Evolutionary conservation across 2,888 invertebrate genomes (phyloP).

Genomic region (Synergus gifuensis): DNA sequence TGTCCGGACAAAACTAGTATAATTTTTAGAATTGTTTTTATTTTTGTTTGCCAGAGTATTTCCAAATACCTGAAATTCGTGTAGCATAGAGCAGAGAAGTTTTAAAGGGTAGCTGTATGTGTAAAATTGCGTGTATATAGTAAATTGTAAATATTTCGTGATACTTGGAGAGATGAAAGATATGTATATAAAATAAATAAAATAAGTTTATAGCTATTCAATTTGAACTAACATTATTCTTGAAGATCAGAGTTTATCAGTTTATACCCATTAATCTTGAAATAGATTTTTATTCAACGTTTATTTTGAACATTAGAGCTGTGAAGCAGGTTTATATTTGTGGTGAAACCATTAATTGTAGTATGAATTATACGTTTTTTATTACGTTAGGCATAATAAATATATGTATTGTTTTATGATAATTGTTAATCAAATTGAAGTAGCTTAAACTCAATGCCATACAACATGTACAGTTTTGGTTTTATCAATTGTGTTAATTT

Average conservation of each 20-base stretch:
- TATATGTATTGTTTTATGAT: constrained; percentile 3
- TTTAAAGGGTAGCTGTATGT: constrained; percentile 9
- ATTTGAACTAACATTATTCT: constrained; percentile 33
- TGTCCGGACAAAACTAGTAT: background rate
- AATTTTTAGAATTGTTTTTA: constrained; percentile 9
- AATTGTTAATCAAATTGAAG: constrained; percentile 32
- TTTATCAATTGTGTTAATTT: constrained; percentile 14
- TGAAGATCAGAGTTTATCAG: background rate
- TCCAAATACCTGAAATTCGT: background rate
- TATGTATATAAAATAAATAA: constrained; percentile 32
- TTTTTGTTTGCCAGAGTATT: constrained; percentile 24
- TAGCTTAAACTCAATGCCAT: constrained; percentile 25
- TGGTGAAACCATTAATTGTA: background rate
- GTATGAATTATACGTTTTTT: background rate
- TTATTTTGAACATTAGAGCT: background rate
- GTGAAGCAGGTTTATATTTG: constrained; percentile 1
- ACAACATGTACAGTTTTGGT: constrained; percentile 23
- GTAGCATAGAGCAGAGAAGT: constrained; percentile 12
- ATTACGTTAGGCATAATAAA: background rate
- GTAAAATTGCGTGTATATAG: constrained; percentile 37
- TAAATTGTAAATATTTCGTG: constrained; percentile 37
- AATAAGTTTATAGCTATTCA: constrained; percentile 31
- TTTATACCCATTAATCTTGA: background rate
- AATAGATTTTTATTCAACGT: background rate
- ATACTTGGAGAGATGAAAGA: background rate